Conservation (phyloP, 2,888 invertebrate species). For the Netelia inedita region DNA sequence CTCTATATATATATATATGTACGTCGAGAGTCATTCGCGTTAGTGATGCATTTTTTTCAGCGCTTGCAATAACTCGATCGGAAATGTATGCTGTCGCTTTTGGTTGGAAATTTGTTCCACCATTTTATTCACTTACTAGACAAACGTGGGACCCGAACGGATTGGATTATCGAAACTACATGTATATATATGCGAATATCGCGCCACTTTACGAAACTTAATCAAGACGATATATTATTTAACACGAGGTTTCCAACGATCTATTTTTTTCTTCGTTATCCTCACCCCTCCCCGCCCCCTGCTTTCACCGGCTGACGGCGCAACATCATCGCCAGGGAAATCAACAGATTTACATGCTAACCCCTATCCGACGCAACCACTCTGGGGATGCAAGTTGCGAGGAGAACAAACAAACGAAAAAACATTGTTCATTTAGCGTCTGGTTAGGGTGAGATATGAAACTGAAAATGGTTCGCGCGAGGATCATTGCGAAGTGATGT, state of each 20-base stretch:
- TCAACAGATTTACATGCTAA: constrained; percentile 56
- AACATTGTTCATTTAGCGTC: constrained; percentile 50
- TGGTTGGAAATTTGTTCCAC: constrained; percentile 14
- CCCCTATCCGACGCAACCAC: neutral
- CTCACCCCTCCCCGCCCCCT: neutral
- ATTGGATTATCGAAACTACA: constrained; percentile 11
- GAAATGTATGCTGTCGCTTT: neutral
- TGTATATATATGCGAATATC: neutral
- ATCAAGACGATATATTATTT: constrained; percentile 60
- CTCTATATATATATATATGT: neutral
- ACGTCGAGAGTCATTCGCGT: neutral
- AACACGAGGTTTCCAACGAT: constrained; percentile 24
- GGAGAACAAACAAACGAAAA: constrained; percentile 36
- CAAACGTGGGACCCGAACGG: neutral
- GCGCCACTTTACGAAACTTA: constrained; percentile 6
- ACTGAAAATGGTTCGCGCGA: constrained; percentile 15
- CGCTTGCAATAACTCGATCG: neutral
- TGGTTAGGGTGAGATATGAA: constrained; percentile 29
- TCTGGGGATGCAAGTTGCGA: constrained; percentile 15
- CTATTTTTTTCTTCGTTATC: neutral
- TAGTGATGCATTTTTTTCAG: neutral
- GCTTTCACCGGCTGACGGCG: neutral
- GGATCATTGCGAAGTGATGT: constrained; percentile 15
- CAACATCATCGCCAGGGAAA: constrained; percentile 59
- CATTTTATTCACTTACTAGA: constrained; percentile 28